Percentiles rank a stretch among this genome's conserved stretches.
phyloP scores from a whole-genome alignment of 2,113 vertebrate genomes.

The Microtus montanus region DNA sequence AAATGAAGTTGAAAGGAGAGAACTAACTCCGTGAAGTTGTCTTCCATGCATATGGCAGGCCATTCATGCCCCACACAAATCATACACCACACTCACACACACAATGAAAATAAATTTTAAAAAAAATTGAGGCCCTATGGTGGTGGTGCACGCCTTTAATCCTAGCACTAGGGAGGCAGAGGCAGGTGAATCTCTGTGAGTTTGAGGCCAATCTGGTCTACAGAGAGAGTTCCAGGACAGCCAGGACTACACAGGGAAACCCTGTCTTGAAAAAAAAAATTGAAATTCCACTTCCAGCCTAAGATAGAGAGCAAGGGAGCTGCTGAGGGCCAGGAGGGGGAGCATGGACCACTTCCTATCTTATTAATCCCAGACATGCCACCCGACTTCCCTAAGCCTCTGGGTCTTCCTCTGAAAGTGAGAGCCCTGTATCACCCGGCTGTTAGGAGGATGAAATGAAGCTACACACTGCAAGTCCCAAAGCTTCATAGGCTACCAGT shows the following conservation, averaged over 20 bases:
- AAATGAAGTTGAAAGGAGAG: not conserved
- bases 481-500: not conserved
- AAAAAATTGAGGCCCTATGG: not conserved
- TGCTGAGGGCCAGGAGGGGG: not conserved
- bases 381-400: slow-evolving; percentile 8
- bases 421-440: not conserved
- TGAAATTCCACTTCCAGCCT: not conserved
- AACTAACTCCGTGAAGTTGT: not conserved
- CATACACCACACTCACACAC: not conserved
- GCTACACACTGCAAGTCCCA: not conserved
- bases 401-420: not conserved
- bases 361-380: not conserved
- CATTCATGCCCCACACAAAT: not conserved
- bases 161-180: too few relatives aligned
- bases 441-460: not conserved
- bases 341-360: not conserved
- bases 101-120: not conserved
- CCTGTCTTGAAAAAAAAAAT: not conserved
- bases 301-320: not conserved
- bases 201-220: too few relatives aligned
- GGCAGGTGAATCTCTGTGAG: too few relatives aligned
- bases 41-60: not conserved
- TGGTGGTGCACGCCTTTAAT: too few relatives aligned
- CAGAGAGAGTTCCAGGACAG: too few relatives aligned
- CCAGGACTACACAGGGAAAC: too few relatives aligned